Conservation (phyloP, 2,113 vertebrate genomes). For the Lophius piscatorius region DNA sequence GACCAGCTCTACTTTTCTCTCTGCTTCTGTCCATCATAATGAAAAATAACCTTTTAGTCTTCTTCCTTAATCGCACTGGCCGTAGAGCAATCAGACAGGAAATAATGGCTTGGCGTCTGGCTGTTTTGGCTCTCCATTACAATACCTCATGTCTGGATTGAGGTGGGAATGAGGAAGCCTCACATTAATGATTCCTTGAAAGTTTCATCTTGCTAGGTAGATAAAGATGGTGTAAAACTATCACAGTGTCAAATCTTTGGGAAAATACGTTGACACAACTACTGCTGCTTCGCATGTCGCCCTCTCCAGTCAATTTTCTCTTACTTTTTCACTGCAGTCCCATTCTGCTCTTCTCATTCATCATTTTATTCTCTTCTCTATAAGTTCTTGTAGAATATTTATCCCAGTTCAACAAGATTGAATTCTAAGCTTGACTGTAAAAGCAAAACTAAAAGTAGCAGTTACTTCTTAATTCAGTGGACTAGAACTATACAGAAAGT, state of each 20-base stretch:
- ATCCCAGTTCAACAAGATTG: slow-evolving; percentile 13
- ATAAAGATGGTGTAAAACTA: slow-evolving; percentile 57
- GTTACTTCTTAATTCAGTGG: slow-evolving; percentile 8
- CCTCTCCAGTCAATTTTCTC: slow-evolving; percentile 37
- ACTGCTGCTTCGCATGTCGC: slow-evolving; percentile 34
- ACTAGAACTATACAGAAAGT: slow-evolving; percentile 8
- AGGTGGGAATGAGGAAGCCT: slow-evolving; percentile 53
- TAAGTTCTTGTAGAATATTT: slow-evolving; percentile 31
- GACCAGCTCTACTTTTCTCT: slow-evolving; percentile 62
- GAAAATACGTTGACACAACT: slow-evolving; percentile 61
- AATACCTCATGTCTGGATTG: slow-evolving; percentile 44
- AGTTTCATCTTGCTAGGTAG: slow-evolving; percentile 60
- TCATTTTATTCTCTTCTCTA: slow-evolving; percentile 21
- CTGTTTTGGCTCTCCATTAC: slow-evolving; percentile 38
- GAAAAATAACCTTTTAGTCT: slow-evolving; percentile 77
- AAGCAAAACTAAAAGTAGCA: slow-evolving; percentile 11
- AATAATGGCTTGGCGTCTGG: slow-evolving; percentile 65
- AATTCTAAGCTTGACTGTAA: slow-evolving; percentile 3
- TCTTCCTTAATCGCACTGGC: slow-evolving; percentile 69
- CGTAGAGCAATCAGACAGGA: slow-evolving; percentile 68
- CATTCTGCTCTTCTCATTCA: slow-evolving; percentile 8
- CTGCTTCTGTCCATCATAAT: slow-evolving; percentile 72
- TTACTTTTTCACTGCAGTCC: slow-evolving; percentile 6
- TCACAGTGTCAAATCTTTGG: slow-evolving; percentile 46
- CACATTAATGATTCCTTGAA: slow-evolving; percentile 60